Conservation (phyloP, 2,888 invertebrate species). For the Tricholauxania praeusta region DNA sequence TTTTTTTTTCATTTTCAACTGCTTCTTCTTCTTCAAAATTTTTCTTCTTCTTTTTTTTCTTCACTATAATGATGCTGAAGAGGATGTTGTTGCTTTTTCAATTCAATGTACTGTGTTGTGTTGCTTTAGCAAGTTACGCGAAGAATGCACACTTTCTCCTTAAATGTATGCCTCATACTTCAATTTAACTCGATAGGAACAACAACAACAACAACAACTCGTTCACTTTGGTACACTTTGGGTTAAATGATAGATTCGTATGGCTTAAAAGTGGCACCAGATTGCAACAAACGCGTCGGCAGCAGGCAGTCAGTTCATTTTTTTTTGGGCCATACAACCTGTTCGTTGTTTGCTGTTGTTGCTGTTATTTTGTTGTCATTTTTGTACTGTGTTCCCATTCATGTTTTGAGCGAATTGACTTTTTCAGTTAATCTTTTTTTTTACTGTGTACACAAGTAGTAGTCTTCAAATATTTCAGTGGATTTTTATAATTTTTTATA, state of each 20-base stretch:
- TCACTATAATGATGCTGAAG: constrained; percentile 19
- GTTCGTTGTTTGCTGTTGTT: neutral
- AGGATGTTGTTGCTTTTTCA: constrained; percentile 27
- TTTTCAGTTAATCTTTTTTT: no score
- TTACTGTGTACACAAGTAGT: no score
- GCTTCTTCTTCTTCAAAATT: constrained; percentile 20
- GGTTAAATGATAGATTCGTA: constrained; percentile 20
- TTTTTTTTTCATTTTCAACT: no score
- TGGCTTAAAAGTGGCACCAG: constrained; percentile 7
- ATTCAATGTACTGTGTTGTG: constrained; percentile 24
- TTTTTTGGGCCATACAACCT: constrained; percentile 3
- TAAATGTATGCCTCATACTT: constrained; percentile 36
- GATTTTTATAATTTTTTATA: no score
- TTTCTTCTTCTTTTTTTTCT: constrained; percentile 9
- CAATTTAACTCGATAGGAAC: neutral
- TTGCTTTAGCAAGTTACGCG: constrained; percentile 26
- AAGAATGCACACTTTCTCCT: constrained; percentile 43
- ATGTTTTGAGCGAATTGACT: neutral
- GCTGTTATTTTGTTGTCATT: no score
- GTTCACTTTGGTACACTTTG: neutral
- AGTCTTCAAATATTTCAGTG: no score
- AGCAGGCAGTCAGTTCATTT: neutral
- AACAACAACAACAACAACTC: constrained; percentile 4
- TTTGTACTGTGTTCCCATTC: neutral
- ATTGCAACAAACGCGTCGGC: neutral